Base-by-base conservation (phyloP, 2,888 invertebrate genomes). In the Smittia sp. region DNA sequence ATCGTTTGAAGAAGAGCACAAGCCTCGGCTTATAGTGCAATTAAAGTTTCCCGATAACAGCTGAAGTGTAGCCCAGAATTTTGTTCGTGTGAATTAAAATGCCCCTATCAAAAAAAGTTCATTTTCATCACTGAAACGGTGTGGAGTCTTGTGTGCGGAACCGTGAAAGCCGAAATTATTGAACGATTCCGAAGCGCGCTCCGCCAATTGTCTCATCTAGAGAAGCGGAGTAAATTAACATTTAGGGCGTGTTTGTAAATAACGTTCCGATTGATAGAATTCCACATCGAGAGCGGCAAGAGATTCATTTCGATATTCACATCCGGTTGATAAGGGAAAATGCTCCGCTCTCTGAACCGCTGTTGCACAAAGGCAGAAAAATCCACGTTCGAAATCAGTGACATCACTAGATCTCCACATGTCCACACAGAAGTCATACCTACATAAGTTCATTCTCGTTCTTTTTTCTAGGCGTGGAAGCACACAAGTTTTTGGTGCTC, bases 401-500 rank as follows among this genome's bases (percentile, higher is more conserved):
- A 72, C 72, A 52, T 68, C 54, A 39, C 41, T 32, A 27, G 9
- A 54, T 11, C 24, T 7, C 25, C 46, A 52, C 68, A 69, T 46
- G 24, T 18, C 20, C n/a, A 52, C 11, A 24, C 13, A 24, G 58
- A 54, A 32, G 18, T 38, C 20, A 72, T 72, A 72, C 62, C 62
- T 72, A 62, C 66, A 66, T 66, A 22, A 66, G 20, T 66, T 15
- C 13, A 39, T 39, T 66, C 66, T 66, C 66, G 3, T 62, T 39
- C 25, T 24, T 69, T 68, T 62, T 72, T 72, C 62, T 72, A 72
- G 72, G 72, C 62, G 72, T 72, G 72, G 62, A 72, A 22, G 52
- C 22, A 72, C 72, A 32, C 72, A 63, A 63, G 25, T 27, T 63
- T 58, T 58, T 13, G 24, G 20, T 58, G 22, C 24, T 58, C n/a